Conservation (phyloP, 2,113 vertebrate genomes). For the Gymnogyps californianus region DNA sequence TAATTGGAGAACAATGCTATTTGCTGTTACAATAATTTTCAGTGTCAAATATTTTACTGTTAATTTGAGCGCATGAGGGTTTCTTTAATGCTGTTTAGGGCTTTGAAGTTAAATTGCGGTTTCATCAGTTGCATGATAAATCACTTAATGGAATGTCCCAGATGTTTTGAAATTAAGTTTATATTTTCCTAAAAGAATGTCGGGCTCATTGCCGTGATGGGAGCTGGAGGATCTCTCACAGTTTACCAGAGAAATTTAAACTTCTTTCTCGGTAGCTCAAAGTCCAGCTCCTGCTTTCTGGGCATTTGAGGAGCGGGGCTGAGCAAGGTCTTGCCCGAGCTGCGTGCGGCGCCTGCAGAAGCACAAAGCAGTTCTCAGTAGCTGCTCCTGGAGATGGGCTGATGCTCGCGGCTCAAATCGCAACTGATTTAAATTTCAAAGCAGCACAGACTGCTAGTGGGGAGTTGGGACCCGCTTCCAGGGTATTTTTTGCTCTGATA, state of each 20-base stretch:
- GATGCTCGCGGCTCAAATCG: accelerated
- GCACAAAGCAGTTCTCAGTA: not conserved
- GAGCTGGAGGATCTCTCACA: not conserved
- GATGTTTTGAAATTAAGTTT: conserved; percentile 41
- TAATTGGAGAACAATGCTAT: not conserved
- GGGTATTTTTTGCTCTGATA: not conserved
- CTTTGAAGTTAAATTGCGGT: conserved; percentile 51
- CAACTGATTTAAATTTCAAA: not conserved
- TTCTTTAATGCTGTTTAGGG: conserved; percentile 10
- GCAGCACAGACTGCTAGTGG: not conserved
- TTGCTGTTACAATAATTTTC: not conserved
- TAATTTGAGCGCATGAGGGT: conserved; percentile 36
- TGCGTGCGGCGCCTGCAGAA: accelerated
- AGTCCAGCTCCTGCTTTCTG: not conserved
- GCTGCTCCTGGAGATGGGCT: not conserved
- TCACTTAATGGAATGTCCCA: conserved; percentile 44
- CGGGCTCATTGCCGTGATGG: not conserved
- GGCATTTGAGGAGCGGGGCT: not conserved
- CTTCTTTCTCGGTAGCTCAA: not conserved
- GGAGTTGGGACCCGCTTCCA: not conserved
- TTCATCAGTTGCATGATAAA: conserved; percentile 61
- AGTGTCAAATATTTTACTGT: conserved; percentile 39
- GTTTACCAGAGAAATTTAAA: not conserved
- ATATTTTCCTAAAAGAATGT: not conserved
- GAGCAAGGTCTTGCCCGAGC: not conserved